Conservation (phyloP, 2,888 invertebrate genomes). For the Sarcophaga variegata region DNA sequence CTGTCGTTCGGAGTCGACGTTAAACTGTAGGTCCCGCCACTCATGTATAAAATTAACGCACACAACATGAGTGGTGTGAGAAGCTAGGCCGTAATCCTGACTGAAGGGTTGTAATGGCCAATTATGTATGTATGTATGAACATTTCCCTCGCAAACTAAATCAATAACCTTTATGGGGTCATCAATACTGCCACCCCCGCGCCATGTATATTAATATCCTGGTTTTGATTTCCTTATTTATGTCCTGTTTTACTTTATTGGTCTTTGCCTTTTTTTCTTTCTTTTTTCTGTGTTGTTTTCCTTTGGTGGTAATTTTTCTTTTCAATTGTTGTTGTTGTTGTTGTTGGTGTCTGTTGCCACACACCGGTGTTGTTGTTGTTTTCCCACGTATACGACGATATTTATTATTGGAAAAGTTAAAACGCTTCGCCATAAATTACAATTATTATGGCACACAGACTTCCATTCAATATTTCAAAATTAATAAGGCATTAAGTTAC, state of each 20-base stretch:
- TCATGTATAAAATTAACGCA: no score
- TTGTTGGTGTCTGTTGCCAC: background rate
- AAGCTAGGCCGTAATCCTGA: no score
- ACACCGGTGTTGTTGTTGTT: background rate
- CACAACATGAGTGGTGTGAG: no score
- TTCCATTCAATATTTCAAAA: conserved; percentile 55
- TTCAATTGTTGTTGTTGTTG: background rate
- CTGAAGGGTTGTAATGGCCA: no score
- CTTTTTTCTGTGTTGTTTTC: no score
- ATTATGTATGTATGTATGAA: no score
- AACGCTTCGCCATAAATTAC: conserved; percentile 49
- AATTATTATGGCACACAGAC: conserved; percentile 30
- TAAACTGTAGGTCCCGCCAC: no score
- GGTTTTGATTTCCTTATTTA: conserved; percentile 32
- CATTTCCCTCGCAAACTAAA: background rate
- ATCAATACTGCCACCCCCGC: background rate
- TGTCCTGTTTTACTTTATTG: background rate
- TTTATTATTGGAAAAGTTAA: conserved; percentile 17
- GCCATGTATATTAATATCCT: background rate
- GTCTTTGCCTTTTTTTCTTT: background rate
- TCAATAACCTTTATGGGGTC: conserved; percentile 29
- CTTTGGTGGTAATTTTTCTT: background rate
- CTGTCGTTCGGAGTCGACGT: no score
- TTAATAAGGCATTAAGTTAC: conserved; percentile 65
- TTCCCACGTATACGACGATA: background rate